phyloP scores from a whole-genome alignment of 2,888 invertebrate genomes.

The Mamestra brassicae region DNA sequence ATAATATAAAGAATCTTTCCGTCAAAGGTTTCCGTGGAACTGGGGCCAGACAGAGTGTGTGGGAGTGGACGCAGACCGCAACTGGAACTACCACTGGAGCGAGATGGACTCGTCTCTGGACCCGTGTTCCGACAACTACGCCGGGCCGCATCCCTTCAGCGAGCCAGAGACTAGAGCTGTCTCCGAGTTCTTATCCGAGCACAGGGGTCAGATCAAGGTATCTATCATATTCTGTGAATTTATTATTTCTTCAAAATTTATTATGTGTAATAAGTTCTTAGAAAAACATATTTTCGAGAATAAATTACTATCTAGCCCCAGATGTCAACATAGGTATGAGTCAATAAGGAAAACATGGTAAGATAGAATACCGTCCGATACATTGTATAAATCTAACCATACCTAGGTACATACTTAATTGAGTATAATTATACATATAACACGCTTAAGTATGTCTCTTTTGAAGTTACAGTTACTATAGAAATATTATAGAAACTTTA shows the following conservation, averaged over 20 bases:
- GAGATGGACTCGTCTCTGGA: constrained; percentile 93
- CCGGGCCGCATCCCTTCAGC: constrained; percentile 94
- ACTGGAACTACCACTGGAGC: constrained; percentile 94
- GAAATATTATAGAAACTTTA: not conserved
- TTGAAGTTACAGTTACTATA: too few species aligned
- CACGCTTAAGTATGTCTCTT: too few species aligned
- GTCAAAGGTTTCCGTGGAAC: constrained; percentile 88
- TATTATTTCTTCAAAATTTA: constrained; percentile 1
- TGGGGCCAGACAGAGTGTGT: constrained; percentile 92
- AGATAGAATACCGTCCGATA: too few species aligned
- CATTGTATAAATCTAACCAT: too few species aligned
- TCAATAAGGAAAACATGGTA: too few species aligned
- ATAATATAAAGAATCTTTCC: not conserved
- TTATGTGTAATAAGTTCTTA: not conserved
- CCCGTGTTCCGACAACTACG: constrained; percentile 94
- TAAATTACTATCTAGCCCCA: not conserved
- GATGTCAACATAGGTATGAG: not conserved
- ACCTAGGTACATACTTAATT: too few species aligned
- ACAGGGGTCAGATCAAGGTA: constrained; percentile 92
- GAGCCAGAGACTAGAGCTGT: constrained; percentile 94
- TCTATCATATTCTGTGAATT: not conserved
- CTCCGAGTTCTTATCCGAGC: constrained; percentile 91
- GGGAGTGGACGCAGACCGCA: constrained; percentile 95
- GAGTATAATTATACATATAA: too few species aligned
- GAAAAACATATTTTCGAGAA: not conserved